These are phyloP conservation scores for Drosophila prolongata DNA, from an alignment of 2,888 invertebrate species.

Conservation along the genomic window DNA sequence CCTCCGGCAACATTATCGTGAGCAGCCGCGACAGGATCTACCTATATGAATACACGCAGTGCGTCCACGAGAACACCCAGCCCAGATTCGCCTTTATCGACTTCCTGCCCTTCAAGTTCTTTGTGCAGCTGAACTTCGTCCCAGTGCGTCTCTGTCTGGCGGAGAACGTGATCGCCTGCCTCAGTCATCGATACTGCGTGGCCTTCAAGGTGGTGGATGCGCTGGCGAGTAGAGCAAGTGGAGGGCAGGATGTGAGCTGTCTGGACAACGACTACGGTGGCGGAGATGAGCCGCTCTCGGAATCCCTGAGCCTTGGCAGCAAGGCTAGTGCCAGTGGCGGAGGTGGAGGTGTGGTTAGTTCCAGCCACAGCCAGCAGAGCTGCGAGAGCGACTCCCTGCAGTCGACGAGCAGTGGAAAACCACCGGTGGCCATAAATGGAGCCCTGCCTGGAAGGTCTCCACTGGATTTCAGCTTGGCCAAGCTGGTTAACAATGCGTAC, in stretches of 20 bases:
- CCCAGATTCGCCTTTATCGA: conserved; percentile 87
- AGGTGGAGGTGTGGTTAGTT: conserved; percentile 53
- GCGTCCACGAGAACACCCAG: conserved; percentile 88
- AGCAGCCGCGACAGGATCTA: conserved; percentile 83
- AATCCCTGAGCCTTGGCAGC: conserved; percentile 78
- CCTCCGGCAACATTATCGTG: conserved; percentile 82
- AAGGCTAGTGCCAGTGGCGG: conserved; percentile 69
- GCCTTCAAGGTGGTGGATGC: conserved; percentile 86
- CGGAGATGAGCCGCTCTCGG: conserved; percentile 76
- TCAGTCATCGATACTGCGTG: conserved; percentile 87
- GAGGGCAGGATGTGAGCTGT: conserved; percentile 61
- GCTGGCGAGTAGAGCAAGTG: conserved; percentile 56
- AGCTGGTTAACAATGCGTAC: conserved; percentile 82
- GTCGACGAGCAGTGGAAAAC: conserved; percentile 77
- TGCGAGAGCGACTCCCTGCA: conserved; percentile 83
- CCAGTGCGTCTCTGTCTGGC: conserved; percentile 87
- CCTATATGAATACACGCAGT: conserved; percentile 87
- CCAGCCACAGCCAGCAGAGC: conserved; percentile 80
- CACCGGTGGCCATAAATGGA: conserved; percentile 29
- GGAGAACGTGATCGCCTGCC: conserved; percentile 89
- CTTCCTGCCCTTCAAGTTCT: conserved; percentile 88
- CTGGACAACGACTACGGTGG: conserved; percentile 65
- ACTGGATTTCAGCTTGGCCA: conserved; percentile 83
- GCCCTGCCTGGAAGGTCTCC: conserved; percentile 78
- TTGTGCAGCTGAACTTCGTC: conserved; percentile 87